A percentile compares a stretch with the other conserved stretches of the same genome.
phyloP scores from a whole-genome alignment of 2,113 vertebrate genomes.

The Edolisoma coerulescens region DNA sequence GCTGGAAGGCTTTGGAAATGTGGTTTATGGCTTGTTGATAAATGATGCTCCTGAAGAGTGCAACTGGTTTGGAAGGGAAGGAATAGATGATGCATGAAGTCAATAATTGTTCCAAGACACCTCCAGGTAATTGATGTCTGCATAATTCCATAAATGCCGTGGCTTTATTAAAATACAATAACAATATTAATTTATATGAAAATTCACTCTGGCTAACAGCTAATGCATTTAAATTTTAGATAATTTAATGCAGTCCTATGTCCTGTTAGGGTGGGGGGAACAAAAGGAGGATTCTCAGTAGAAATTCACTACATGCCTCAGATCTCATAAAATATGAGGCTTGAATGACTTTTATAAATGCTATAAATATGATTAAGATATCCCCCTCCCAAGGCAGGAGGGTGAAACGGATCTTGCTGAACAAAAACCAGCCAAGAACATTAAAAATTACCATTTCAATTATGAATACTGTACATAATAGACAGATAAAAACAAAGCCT shows the following conservation, averaged over 20 bases:
- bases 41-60: conserved; percentile 43
- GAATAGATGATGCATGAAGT: conserved; percentile 60
- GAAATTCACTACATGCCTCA: not conserved
- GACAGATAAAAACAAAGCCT: not conserved
- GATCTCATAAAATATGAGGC: not conserved
- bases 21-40: conserved; percentile 8
- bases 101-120: conserved; percentile 50
- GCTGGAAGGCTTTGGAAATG: conserved; percentile 1
- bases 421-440: not conserved
- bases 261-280: not conserved
- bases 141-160: conserved; percentile 47
- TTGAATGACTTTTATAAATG: not conserved
- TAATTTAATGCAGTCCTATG: not conserved
- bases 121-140: conserved; percentile 38
- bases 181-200: conserved; percentile 65
- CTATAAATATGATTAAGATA: not conserved
- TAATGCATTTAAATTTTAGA: conserved; percentile 54
- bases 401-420: not conserved
- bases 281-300: not conserved
- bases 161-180: conserved; percentile 59
- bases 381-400: not conserved
- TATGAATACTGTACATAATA: not conserved
- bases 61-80: conserved; percentile 45
- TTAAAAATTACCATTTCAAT: not conserved
- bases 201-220: conserved; percentile 43